Evolutionary conservation across 1,140 invertebrate species (phyloP), one percentile per base, ranked within the genome.

Genomic region (Sitophilus oryzae): DNA sequence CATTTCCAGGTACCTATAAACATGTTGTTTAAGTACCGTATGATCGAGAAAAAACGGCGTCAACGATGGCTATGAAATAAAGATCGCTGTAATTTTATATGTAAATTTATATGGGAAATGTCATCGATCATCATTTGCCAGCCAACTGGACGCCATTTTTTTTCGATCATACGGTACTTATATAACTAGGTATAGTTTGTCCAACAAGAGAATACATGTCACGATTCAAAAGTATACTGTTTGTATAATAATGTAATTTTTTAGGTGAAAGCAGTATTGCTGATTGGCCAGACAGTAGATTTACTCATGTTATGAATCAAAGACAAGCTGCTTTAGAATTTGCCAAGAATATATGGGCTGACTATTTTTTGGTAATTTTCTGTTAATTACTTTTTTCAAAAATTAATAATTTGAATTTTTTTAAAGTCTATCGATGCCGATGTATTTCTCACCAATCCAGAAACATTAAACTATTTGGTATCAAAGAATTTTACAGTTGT

Each of bases 361-460:
- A 93, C 75, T 95, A 82, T 73, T 69, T 91, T 60, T 86, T 89
- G 74, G 88, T 89, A 76, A 75, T n/a, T n/a, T n/a, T n/a, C n/a
- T n/a, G 69, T 54, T 46, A 18, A 34, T 18, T 41, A 18, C 15
- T 8, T 15, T 6, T 41, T 41, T 6, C 14, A 15, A 8, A 14
- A 15, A 8, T 41, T 41, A 14, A 18, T 6, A n/a, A 14, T 61
- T n/a, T 11, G 10, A 42, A 1, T 62, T 66, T 70, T 60, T 63
- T 79, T 77, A 14, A 15, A 93, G 91, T 89, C 92, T 77, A 58
- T 96, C 19, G 93, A 96, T 76, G 82, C 85, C 20, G 93, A 98
- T 79, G 84, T 86, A 30, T 87, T 96, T 66, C 62, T 97, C 2
- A 86, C 85, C 16, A 83, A 93, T 59, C 72, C 77, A 6, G 69